phyloP scores from a whole-genome alignment of 2,888 invertebrate species.

The Caenorhabditis parvicauda region DNA sequence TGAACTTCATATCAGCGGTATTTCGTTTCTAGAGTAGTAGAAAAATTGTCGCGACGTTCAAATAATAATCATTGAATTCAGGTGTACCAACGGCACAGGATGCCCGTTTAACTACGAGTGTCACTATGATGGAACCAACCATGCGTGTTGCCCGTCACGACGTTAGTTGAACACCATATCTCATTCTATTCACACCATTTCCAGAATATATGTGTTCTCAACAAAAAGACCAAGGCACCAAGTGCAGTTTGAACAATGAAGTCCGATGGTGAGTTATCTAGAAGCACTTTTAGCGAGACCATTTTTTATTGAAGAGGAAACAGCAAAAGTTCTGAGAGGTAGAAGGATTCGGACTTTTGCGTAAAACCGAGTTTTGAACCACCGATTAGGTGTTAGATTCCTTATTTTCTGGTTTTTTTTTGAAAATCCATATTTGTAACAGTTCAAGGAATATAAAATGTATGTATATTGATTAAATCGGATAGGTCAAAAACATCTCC shows the following conservation, averaged over 20 bases:
- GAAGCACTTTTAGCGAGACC: too few species aligned
- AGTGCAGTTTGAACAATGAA: constrained; percentile 70
- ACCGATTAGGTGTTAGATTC: too few species aligned
- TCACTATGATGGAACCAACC: constrained; percentile 40
- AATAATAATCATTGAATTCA: too few species aligned
- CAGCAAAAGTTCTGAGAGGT: too few species aligned
- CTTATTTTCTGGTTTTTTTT: too few species aligned
- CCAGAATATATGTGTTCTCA: constrained; percentile 28
- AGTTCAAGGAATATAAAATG: background rate
- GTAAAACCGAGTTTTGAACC: too few species aligned
- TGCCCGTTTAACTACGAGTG: constrained; percentile 55
- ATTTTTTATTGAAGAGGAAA: too few species aligned
- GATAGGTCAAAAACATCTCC: background rate
- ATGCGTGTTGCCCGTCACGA: constrained; percentile 50
- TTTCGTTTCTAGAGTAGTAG: too few species aligned
- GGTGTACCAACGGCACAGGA: constrained; percentile 4
- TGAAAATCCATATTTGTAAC: too few species aligned
- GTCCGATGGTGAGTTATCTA: constrained; percentile 74
- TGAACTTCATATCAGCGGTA: too few species aligned
- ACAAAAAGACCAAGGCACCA: constrained; percentile 12
- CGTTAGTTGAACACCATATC: constrained; percentile 10
- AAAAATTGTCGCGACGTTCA: too few species aligned
- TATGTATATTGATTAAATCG: background rate
- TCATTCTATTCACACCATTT: background rate
- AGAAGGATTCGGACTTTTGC: too few species aligned